Base-by-base conservation (phyloP, 2,113 vertebrate genomes). In the Hippocampus comes region DNA sequence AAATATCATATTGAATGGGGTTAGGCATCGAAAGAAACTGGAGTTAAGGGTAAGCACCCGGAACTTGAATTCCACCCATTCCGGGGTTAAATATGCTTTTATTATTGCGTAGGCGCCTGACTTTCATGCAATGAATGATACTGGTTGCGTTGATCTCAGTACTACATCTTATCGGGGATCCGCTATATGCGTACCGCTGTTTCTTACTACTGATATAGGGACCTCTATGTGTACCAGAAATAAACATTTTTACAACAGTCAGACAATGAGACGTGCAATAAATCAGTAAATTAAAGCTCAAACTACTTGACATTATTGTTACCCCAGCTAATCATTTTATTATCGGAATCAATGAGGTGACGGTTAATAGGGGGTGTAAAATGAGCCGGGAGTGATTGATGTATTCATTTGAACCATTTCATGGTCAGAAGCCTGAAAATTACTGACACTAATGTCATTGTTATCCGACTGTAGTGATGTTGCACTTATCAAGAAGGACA, bases 81-180 rank as follows among this genome's bases (percentile, higher is more conserved):
- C 8, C 3, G 5, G 20, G 61, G 18, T 10, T 42, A 63, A 63
- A 42, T 25, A n/a, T 21, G 61, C 17, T 61, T 34, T 61, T n/a
- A 9, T 67, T 53, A 63, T 4, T 23, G 67, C 23, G 48, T 77
- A 81, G 78, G 76, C 81, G 56, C 68, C 78, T 49, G 20, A 57
- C 61, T 21, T 56, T 72, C 66, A 57, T 82, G 86, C 84, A 73
- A 78, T 88, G 82, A 81, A 67, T 42, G 75, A 74, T 70, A 51
- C 66, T 15, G 9, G 65, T 76, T 73, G 78, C 68, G 79, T 79
- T 68, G 78, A 88, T 82, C 71, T 20, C 41, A 27, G 25, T 17
- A 75, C 73, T 76, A 77, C 55, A 59, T 71, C 49, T 23, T 12
- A 0, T 9, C 71, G 67, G 75, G 53, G 4, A 57, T 68, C 67